These are phyloP conservation scores for Agonum fuliginosum DNA, from an alignment of 2,888 invertebrate species.

Conservation along the genomic window DNA sequence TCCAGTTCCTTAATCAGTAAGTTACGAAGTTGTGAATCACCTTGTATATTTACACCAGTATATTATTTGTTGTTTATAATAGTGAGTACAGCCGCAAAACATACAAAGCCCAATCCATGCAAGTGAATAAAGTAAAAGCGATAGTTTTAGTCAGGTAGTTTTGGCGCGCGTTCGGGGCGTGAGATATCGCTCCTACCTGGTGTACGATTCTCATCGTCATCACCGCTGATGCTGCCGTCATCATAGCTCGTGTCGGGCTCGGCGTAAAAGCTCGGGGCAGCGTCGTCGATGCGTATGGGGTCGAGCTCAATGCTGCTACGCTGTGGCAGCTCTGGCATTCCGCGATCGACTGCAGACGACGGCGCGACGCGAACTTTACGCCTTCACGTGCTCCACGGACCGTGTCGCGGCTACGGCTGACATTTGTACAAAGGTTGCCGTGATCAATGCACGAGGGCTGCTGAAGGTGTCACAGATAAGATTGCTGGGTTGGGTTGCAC, in stretches of 20 bases:
- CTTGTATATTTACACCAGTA: no score
- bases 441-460: conserved; percentile 23
- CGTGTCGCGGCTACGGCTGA: conserved; percentile 44
- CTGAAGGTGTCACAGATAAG: conserved; percentile 35
- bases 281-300: conserved; percentile 16
- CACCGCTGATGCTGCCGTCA: conserved; percentile 13
- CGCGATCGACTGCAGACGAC: conserved; percentile 15
- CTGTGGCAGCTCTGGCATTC: conserved; percentile 35
- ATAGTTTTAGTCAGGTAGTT: no score
- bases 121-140: no score
- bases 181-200: conserved; percentile 40
- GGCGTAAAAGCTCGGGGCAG: not conserved
- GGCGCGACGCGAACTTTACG: conserved; percentile 38
- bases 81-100: no score
- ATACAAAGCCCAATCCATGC: no score
- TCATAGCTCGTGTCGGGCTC: not conserved
- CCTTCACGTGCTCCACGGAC: conserved; percentile 53
- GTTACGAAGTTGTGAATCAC: no score
- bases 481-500: conserved; percentile 27
- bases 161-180: not conserved
- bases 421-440: conserved; percentile 36
- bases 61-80: no score
- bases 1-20: no score
- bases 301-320: conserved; percentile 37
- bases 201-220: not conserved